Evolutionary conservation across 1,140 invertebrate genomes (phyloP), one percentile per base, ranked within the genome.

Genomic region (Gryon sp.): DNA sequence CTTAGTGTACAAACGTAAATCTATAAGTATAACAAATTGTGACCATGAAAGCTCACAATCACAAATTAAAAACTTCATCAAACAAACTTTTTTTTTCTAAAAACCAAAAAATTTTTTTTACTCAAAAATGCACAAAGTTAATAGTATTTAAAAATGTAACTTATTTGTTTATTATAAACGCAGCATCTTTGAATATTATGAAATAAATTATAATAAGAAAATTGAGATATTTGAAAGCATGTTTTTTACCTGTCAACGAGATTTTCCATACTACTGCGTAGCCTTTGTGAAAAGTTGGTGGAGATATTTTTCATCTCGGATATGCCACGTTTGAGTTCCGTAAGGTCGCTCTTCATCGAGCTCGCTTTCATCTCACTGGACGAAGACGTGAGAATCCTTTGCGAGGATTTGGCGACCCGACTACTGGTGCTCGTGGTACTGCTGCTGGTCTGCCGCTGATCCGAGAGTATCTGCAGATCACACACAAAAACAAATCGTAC

Each of bases 231-330:
- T n/a, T n/a, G n/a, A n/a, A n/a, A n/a, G n/a, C 6, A 7, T 9
- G 8, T 2, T 14, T 3, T 30, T 16, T 52, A 89, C 86, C 87
- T 86, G 65, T 88, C 86, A 16, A 88, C 87, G 24, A 88, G 81
- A 55, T 87, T 88, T 76, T 89, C 87, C 87, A 89, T 84, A 72
- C 86, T 88, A 69, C 50, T 87, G 0, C 86, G 78, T 7, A 89
- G 52, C 16, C 85, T 70, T 43, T 86, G 83, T 3, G 84, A 85
- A 62, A 89, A 88, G n/a, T 88, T 88, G 0, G 82, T 84, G 0
- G 88, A 89, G 11, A 90, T 86, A 46, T 89, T 90, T 81, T 91
- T 91, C 90, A 91, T 90, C 79, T 91, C 90, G 0, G 90, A 89
- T 76, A 91, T 91, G 46, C 90, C 88, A 9, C 89, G 87, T 52